A percentile compares a stretch with the other conserved stretches of the same genome.
Conservation (phyloP, 2,888 invertebrate genomes). For the Dicycla oo region DNA sequence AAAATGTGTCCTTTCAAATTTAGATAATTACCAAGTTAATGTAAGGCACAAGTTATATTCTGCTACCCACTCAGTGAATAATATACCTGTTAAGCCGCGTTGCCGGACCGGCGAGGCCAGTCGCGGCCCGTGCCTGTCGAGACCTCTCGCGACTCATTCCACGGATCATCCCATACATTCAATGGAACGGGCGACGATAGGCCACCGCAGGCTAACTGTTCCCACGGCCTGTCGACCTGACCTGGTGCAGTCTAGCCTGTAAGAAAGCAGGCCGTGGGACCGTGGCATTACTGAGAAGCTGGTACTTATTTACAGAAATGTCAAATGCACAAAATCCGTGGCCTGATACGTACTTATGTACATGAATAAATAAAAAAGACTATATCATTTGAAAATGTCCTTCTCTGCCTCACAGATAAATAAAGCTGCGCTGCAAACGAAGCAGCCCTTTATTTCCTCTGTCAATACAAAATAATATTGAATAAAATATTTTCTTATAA, state of each 20-base stretch:
- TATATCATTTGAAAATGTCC: slow-evolving; percentile 18
- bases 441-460: slow-evolving; percentile 73
- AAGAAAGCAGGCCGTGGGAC: no score
- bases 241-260: no score
- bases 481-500: slow-evolving; percentile 39
- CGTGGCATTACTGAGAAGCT: not conserved
- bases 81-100: no score
- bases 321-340: slow-evolving; percentile 16
- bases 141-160: no score
- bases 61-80: not conserved
- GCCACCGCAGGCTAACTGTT: no score
- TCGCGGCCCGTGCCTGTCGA: no score
- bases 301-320: slow-evolving; percentile 7
- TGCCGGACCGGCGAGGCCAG: no score
- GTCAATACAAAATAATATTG: slow-evolving; percentile 82
- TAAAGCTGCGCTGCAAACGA: slow-evolving; percentile 60
- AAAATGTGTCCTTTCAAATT: not conserved
- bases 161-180: no score
- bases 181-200: no score
- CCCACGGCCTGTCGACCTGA: no score
- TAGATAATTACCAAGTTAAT: not conserved
- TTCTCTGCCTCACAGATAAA: slow-evolving; percentile 60
- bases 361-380: slow-evolving; percentile 20
- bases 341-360: not conserved
- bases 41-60: not conserved